A percentile compares a stretch with the other conserved stretches of the same genome.
These are phyloP conservation scores for Allolobophora icterica DNA, from an alignment of 2,888 invertebrate species.

Conservation along the genomic window DNA sequence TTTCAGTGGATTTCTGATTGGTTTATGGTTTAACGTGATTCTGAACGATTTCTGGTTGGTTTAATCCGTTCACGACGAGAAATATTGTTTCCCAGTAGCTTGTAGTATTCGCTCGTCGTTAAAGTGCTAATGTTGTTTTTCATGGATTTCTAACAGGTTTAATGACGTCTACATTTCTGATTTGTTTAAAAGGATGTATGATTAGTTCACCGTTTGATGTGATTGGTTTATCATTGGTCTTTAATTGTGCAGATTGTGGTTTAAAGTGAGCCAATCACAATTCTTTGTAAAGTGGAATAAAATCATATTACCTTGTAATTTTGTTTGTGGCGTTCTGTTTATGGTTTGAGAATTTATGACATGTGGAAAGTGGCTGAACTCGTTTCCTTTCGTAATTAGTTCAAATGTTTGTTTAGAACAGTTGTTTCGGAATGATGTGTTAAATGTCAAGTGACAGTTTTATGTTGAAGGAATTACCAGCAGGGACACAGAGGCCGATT, in stretches of 20 bases:
- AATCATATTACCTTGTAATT: neutral
- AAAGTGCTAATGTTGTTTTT: neutral
- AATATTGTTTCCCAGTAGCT: too few relatives aligned
- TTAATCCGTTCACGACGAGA: too few relatives aligned
- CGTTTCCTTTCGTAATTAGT: neutral
- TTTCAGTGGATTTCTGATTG: too few relatives aligned
- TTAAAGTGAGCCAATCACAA: neutral
- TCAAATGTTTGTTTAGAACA: neutral
- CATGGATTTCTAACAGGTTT: neutral
- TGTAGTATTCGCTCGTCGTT: too few relatives aligned
- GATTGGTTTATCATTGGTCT: neutral
- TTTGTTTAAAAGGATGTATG: neutral
- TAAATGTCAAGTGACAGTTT: neutral
- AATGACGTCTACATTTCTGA: neutral
- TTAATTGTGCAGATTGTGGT: neutral
- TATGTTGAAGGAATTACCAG: neutral
- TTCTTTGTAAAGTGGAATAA: neutral
- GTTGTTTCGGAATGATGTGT: neutral
- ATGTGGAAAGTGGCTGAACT: neutral
- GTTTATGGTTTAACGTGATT: too few relatives aligned
- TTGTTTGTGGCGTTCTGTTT: neutral
- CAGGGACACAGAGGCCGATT: too few relatives aligned
- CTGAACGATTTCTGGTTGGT: too few relatives aligned
- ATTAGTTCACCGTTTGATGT: too few relatives aligned
- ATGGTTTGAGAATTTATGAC: neutral